Evolutionary conservation across 1,140 invertebrate species (phyloP).

Genomic region (Steinernema feltiae): DNA sequence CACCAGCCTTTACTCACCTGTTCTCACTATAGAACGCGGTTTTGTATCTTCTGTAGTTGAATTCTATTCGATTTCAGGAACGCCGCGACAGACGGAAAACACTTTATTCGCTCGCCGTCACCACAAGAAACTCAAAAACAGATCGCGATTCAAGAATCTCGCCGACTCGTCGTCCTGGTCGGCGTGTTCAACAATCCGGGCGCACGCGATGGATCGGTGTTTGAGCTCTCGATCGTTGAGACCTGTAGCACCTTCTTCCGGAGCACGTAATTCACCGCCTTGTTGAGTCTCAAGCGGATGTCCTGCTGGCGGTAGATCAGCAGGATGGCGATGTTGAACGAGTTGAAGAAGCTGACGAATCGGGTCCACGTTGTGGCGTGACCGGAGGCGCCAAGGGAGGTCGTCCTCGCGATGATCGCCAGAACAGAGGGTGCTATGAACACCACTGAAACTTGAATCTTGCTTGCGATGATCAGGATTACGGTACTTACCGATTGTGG

Average conservation of each 20-base stretch:
- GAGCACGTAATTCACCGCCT: not conserved
- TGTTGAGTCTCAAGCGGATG: not conserved
- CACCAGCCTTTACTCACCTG: no score
- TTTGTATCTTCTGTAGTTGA: no score
- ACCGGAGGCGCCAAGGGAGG: not conserved
- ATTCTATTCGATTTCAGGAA: no score
- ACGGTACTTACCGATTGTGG: not conserved
- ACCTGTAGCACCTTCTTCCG: not conserved
- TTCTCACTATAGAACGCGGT: no score
- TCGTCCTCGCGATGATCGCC: not conserved
- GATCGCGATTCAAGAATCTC: no score
- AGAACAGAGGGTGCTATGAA: not conserved
- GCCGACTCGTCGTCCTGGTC: not conserved
- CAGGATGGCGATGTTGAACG: constrained; percentile 11
- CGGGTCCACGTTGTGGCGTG: not conserved
- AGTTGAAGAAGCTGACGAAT: constrained; percentile 2
- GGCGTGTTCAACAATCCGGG: not conserved
- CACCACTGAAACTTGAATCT: not conserved
- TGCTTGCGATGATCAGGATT: not conserved
- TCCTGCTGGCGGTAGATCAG: not conserved
- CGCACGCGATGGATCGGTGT: not conserved
- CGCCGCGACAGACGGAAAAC: no score
- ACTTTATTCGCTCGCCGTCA: no score
- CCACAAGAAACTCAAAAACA: not conserved
- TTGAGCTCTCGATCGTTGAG: not conserved